Evolutionary conservation across 2,113 vertebrate species (phyloP).

Genomic region (Bostrychus sinensis): DNA sequence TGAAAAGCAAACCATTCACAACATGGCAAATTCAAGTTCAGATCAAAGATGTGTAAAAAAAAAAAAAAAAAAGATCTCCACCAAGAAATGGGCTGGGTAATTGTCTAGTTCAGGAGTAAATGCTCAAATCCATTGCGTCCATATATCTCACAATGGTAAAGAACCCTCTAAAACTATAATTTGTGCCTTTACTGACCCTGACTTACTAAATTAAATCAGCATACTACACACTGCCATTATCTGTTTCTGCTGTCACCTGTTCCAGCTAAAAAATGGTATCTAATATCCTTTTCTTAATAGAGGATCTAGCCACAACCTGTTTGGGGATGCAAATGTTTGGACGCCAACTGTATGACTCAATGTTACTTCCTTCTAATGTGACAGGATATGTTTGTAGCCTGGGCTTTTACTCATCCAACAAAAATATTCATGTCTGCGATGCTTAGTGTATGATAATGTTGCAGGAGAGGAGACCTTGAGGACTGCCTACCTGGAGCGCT

Average conservation of each 20-base stretch:
- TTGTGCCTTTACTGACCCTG: too few relatives aligned
- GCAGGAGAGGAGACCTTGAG: conserved; percentile 48
- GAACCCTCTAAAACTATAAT: too few relatives aligned
- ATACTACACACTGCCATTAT: conserved; percentile 35
- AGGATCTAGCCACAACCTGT: conserved; percentile 39
- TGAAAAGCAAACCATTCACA: neutral
- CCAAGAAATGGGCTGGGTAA: too few relatives aligned
- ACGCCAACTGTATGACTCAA: too few relatives aligned
- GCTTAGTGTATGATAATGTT: conserved; percentile 49
- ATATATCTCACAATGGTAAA: too few relatives aligned
- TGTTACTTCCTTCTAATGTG: conserved; percentile 48
- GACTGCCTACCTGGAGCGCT: conserved; percentile 63
- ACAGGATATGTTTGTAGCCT: conserved; percentile 54
- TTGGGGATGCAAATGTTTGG: conserved; percentile 31
- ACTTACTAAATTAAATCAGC: neutral
- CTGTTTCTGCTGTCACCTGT: conserved; percentile 49
- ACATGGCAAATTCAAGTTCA: neutral
- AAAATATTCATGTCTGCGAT: conserved; percentile 41
- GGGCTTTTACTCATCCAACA: conserved; percentile 14
- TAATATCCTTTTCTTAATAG: conserved; percentile 62
- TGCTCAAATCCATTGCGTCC: too few relatives aligned
- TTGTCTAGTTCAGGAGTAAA: too few relatives aligned
- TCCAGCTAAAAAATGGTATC: conserved; percentile 63
- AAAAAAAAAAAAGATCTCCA: too few relatives aligned
- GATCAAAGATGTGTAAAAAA: neutral